These are phyloP conservation scores for Pseudococcus viburni DNA, from an alignment of 2,888 invertebrate species.

Conservation along the genomic window DNA sequence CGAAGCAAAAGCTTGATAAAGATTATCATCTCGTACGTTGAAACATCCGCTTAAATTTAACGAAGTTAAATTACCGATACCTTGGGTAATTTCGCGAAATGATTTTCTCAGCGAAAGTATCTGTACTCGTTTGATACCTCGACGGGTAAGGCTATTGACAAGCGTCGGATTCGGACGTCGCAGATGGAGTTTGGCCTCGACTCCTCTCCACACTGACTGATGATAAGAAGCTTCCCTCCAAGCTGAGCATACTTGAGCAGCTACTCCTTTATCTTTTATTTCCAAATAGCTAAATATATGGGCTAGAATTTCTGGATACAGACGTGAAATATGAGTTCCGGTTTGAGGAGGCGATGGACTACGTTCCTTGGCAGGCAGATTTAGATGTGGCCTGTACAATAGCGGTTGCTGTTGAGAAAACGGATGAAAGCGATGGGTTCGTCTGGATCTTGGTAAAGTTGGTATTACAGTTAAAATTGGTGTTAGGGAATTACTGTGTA, in stretches of 20 bases:
- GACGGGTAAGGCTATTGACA: constrained; percentile 86
- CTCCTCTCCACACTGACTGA: constrained; percentile 93
- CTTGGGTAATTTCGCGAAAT: constrained; percentile 86
- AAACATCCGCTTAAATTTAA: constrained; percentile 94
- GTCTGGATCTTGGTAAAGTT: constrained; percentile 7
- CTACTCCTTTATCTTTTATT: constrained; percentile 89
- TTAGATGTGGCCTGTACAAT: constrained; percentile 72
- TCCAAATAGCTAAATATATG: constrained; percentile 92
- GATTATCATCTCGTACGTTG: constrained; percentile 87
- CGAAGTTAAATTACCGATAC: constrained; percentile 88
- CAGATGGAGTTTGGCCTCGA: constrained; percentile 91
- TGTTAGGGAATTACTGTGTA: not conserved
- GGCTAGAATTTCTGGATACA: constrained; percentile 93
- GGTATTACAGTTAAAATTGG: constrained; percentile 53
- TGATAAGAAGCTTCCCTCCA: constrained; percentile 96
- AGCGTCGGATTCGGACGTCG: constrained; percentile 82
- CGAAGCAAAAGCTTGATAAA: constrained; percentile 85
- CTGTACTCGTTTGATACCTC: constrained; percentile 91
- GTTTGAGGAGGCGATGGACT: constrained; percentile 69
- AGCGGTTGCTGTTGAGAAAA: constrained; percentile 71
- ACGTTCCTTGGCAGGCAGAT: constrained; percentile 70
- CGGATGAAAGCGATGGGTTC: constrained; percentile 61
- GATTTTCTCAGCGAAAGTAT: constrained; percentile 88
- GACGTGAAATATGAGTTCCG: constrained; percentile 83
- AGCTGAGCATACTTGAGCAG: constrained; percentile 88